These are phyloP conservation scores for Drosophila silvestris DNA, from an alignment of 2,888 invertebrate genomes.

Conservation along the genomic window DNA sequence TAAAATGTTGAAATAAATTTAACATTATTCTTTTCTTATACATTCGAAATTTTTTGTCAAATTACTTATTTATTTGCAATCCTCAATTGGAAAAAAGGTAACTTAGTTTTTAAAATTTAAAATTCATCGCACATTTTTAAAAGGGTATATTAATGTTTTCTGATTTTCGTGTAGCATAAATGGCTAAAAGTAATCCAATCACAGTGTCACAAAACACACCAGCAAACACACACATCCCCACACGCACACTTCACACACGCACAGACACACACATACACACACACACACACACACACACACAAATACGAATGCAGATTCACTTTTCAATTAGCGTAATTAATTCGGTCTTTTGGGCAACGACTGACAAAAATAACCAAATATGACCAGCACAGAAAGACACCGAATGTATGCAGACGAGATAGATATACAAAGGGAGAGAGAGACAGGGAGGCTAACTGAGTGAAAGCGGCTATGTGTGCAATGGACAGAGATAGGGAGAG, in stretches of 20 bases:
- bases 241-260: not conserved
- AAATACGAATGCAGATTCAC: constrained; percentile 1
- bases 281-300: not conserved
- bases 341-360: constrained; percentile 34
- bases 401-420: not conserved
- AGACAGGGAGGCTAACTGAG: not conserved
- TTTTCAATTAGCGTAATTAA: constrained; percentile 67
- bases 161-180: not conserved
- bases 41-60: not conserved
- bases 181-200: not conserved
- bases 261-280: not conserved
- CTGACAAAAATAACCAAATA: constrained; percentile 32
- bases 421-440: not conserved
- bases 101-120: not conserved
- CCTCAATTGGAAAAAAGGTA: not conserved
- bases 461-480: not conserved
- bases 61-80: not conserved
- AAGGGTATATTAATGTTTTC: not conserved
- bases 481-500: not conserved
- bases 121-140: not conserved
- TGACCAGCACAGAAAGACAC: constrained; percentile 2
- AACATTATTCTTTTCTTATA: not conserved
- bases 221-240: not conserved
- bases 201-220: not conserved
- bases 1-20: not conserved